phyloP scores from a whole-genome alignment of 2,113 vertebrate species.

The Muscicapa adusta region DNA sequence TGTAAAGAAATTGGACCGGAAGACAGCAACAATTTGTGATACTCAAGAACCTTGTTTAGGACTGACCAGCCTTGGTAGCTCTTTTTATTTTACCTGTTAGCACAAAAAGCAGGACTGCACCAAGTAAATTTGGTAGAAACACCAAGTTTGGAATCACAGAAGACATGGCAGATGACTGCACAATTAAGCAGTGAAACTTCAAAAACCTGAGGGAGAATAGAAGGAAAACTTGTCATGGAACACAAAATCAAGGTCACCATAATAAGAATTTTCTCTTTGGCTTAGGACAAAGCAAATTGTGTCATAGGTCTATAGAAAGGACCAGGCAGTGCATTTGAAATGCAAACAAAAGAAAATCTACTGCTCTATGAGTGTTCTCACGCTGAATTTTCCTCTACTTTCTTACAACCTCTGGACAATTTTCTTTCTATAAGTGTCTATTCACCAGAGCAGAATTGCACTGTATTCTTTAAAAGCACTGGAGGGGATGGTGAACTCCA shows the following conservation, averaged over 20 bases:
- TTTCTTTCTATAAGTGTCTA: not conserved
- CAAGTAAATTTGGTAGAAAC: not conserved
- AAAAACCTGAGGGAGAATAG: not conserved
- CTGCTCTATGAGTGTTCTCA: not conserved
- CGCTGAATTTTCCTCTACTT: not conserved
- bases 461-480: not conserved
- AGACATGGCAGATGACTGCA: rapidly evolving
- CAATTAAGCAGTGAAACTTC: not conserved
- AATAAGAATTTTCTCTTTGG: not conserved
- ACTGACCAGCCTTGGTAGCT: not conserved
- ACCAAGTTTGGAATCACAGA: not conserved
- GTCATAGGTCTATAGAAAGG: not conserved
- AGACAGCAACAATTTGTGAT: not conserved
- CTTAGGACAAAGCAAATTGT: not conserved
- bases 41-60: not conserved
- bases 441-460: not conserved
- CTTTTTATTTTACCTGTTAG: not conserved
- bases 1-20: not conserved
- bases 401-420: not conserved
- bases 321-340: not conserved
- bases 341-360: not conserved
- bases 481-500: not conserved
- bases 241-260: not conserved
- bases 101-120: not conserved
- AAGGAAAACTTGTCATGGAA: not conserved